Base-by-base conservation (phyloP, 2,797 vertebrate genomes). In the Craterocephalus amniculus region DNA sequence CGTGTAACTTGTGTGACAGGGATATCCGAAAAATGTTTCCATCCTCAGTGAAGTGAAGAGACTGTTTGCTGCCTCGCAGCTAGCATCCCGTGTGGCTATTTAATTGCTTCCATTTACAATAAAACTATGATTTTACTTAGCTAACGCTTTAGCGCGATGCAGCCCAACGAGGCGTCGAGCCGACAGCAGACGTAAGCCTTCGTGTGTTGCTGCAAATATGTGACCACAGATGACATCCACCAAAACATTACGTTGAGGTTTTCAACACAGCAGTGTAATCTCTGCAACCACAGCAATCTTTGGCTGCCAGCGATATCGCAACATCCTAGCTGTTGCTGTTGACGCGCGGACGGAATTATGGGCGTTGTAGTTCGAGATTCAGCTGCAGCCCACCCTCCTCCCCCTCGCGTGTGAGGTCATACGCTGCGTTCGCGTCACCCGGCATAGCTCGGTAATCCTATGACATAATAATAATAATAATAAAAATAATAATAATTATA, bases 261-360 rank as follows among this genome's bases (percentile, higher is more conserved):
- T 31, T 79, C 73, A 74, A 49, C 63, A 77, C 79, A 78, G 67
- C 78, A 71, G 74, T 79, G 65, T 74, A 81, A 86, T 89, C 86
- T 77, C 72, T 88, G 89, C 92, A 87, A 76, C 87, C 91, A 90
- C 89, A 83, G 90, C 88, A 76, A 83, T 89, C 86, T 87, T 87
- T 64, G 88, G 86, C 88, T 87, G 85, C 87, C 89, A 87, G 83
- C 71, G 68, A 80, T 81, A 90, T 91, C 89, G 91, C 91, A 91
- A 88, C 88, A 93, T 92, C 91, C 89, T 67, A 86, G 91, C 87
- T 83, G 90, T 85, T 85, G 84, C 88, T 82, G 87, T 88, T 87
- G 82, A 87, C 76, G 86, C 78, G 36, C 76, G 67, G 16, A 29
- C 0, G 54, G 90, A 9, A 78, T 69, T 83, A 0, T 91, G 92